Evolutionary conservation across 2,797 vertebrate genomes (phyloP), one percentile per base, ranked within the genome.

Genomic region (Chloroceryle amazona): DNA sequence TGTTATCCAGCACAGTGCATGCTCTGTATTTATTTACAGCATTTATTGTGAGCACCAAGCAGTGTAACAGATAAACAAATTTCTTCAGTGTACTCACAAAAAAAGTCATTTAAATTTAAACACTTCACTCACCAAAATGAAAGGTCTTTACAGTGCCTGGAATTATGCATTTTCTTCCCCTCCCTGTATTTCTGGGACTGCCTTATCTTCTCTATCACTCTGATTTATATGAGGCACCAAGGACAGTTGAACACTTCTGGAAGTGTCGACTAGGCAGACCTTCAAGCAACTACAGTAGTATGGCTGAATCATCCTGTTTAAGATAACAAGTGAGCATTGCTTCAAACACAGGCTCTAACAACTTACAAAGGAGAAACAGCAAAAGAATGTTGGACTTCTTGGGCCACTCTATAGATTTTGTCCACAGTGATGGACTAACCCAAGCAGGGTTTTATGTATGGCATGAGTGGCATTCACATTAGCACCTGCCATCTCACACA

Each of bases 1-100:
- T 84, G 65, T 74, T 41, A 23, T 13, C 42, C 57, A 51, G 14
- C n/a, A 20, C 2, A n/a, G 18, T 19, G 28, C 0, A 0, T 72
- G 68, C 35, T 86, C 33, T 58, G 23, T 65, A 19, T 78, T 73
- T 84, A 21, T 66, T 44, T 83, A 58, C 54, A 33, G 11, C 26
- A 16, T 72, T 74, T 78, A 29, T 58, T 6, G 1, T 9, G 72
- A 68, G 52, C 72, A 58, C 71, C 23, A 60, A 71, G 13, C 39
- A 67, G 26, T 14, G 23, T 2, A 80, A 49, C 44, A 83, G 71
- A 63, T 37, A 84, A 91, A 67, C 9, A 37, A 19, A 76, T 78
- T 80, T 61, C 29, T 78, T 86, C 41, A 10, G 81, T 65, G 17
- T 23, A 11, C 57, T 83, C 73, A 15, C 11, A 61, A 47, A 94